Percentiles rank a stretch among this genome's conserved stretches.
phyloP scores from a whole-genome alignment of 2,113 vertebrate species.

The Entelurus aequoreus region DNA sequence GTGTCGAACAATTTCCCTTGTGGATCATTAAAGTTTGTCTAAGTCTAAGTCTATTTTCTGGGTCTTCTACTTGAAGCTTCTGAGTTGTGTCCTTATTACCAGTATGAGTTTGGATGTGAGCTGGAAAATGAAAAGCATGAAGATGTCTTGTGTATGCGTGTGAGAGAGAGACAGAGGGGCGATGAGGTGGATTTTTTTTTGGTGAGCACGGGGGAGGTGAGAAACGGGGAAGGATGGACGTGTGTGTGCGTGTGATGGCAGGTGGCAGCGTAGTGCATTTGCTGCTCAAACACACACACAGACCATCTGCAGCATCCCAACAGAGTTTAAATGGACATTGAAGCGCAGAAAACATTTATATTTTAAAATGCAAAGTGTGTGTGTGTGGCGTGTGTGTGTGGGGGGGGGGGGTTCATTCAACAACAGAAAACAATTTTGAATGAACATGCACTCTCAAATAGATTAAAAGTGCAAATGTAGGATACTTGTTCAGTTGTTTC shows the following conservation, averaged over 20 bases:
- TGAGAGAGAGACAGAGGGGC: constrained; percentile 7
- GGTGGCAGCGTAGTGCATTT: constrained; percentile 36
- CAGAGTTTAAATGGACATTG: constrained; percentile 25
- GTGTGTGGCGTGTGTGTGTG: not conserved
- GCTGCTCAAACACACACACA: constrained; percentile 12
- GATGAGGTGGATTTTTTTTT: constrained; percentile 18
- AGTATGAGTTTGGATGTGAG: not conserved
- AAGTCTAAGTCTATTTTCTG: not conserved
- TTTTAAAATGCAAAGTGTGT: not conserved
- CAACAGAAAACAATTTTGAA: not conserved
- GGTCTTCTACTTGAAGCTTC: not conserved
- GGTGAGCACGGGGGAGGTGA: constrained; percentile 47
- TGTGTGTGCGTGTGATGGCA: constrained; percentile 34
- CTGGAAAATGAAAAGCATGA: not conserved
- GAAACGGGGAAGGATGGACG: constrained; percentile 29
- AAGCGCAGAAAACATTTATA: constrained; percentile 30
- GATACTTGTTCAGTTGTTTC: too few relatives aligned
- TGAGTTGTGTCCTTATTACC: not conserved
- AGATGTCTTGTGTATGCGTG: not conserved
- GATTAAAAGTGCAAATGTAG: too few relatives aligned
- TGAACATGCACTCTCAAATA: not conserved
- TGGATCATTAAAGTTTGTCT: too few relatives aligned
- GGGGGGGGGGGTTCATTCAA: not conserved
- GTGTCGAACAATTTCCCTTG: too few relatives aligned
- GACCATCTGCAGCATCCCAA: constrained; percentile 56